These are phyloP conservation scores for Actinostola sp. DNA, from an alignment of 92 coral and sea anemone species.

Conservation along the genomic window DNA sequence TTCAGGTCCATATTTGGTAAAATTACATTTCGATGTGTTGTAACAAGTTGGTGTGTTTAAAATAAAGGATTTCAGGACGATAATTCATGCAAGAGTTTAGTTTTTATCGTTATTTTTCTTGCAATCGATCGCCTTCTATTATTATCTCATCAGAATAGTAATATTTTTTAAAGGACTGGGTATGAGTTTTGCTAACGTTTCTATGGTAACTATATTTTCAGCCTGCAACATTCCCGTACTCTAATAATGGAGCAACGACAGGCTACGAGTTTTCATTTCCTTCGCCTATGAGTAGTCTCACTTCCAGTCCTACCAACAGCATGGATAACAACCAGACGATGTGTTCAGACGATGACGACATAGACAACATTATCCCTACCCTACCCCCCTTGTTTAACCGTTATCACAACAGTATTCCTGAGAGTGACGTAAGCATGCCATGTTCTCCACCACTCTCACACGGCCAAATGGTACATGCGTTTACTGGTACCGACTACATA, in stretches of 20 bases:
- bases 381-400: conserved; percentile 14
- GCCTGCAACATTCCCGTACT: neutral
- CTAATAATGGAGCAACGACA: neutral
- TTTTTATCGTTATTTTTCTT: too few species aligned
- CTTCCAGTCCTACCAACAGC: conserved; percentile 12
- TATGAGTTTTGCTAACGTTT: neutral
- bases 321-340: neutral
- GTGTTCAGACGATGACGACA: conserved; percentile 14
- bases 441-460: too few species aligned
- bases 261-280: neutral
- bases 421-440: too few species aligned
- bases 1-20: neutral
- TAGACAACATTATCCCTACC: conserved; percentile 34
- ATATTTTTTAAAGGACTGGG: too few species aligned
- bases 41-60: neutral
- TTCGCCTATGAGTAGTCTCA: conserved; percentile 26
- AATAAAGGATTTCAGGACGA: too few species aligned
- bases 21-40: neutral
- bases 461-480: too few species aligned
- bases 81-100: too few species aligned
- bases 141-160: too few species aligned
- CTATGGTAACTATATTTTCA: neutral
- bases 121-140: too few species aligned
- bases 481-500: neutral
- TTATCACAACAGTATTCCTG: too few species aligned